phyloP scores from a whole-genome alignment of 1,140 invertebrate species.

The Halesus radiatus region DNA sequence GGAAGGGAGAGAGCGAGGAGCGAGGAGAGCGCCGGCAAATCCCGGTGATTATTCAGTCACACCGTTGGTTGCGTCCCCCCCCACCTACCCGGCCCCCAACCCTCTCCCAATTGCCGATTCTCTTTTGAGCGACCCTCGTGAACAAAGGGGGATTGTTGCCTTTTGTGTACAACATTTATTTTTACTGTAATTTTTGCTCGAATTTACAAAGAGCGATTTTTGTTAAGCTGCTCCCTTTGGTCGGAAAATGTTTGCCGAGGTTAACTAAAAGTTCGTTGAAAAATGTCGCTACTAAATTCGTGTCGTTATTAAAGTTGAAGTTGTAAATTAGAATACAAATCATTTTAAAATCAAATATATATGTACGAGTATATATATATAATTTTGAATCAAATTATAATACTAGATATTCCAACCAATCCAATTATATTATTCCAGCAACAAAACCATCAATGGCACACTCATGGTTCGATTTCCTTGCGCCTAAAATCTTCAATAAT shows the following conservation, averaged over 20 bases:
- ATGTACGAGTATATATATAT: no score
- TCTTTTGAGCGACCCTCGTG: conserved; percentile 2
- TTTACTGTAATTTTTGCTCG: background rate
- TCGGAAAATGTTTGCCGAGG: background rate
- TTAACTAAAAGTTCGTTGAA: no score
- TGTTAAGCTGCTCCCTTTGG: background rate
- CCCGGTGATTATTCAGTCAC: conserved; percentile 20
- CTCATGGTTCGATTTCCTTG: no score
- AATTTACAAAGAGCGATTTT: conserved; percentile 1
- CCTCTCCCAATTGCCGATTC: background rate
- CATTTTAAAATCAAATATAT: no score
- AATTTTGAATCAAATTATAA: no score
- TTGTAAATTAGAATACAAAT: no score
- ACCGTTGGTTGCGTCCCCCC: background rate
- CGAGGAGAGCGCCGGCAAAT: background rate
- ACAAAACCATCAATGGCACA: no score
- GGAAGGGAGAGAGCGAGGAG: background rate
- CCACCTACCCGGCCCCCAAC: background rate
- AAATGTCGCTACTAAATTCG: no score
- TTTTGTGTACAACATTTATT: conserved; percentile 32
- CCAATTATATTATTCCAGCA: no score
- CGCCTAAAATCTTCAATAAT: no score
- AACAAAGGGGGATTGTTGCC: conserved; percentile 26
- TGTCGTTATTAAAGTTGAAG: no score
- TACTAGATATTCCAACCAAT: no score